Evolutionary conservation across 1,140 invertebrate genomes (phyloP), one percentile per base, ranked within the genome.

Genomic region (Pararge aegeria): DNA sequence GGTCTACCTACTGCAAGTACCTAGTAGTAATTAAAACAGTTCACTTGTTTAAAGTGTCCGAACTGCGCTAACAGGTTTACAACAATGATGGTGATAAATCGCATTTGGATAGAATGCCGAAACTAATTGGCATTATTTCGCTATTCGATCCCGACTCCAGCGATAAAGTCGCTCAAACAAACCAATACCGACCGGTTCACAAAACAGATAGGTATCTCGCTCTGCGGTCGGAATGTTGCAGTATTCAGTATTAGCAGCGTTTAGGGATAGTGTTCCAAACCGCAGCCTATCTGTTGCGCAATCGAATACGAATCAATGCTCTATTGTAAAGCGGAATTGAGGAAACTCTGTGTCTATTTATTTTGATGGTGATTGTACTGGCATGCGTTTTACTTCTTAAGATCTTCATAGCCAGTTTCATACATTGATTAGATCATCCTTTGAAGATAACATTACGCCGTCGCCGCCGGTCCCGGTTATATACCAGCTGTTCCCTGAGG

Each of bases 221-320:
- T 46, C 12, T 54, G 58, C 18, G 58, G 58, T 60, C 2, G 58
- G 58, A 60, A 60, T 54, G 58, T 60, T 54, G 58, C 51, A 53
- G 52, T 19, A 20, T 16, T 53, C 30, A 12, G 30, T 34, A 34
- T 34, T 34, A 34, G 3, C 30, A 21, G 24, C 24, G 7, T 24
- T 34, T 12, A 34, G 58, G 51, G 51, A 60, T 60, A 60, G 51
- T 40, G 44, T 60, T 60, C 29, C 20, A 46, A 48, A 53, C 58
- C 50, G 29, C 50, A 38, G 27, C 27, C 24, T 13, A 46, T 21
- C 20, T 18, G 30, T 60, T 60, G 58, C 51, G 29, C 51, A 60
- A 60, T 49, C 29, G n/a, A 2, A n/a, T 40, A 13, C 50, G 37
- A 54, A 60, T 60, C 58, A 54, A 60, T 60, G 51, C 27, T 16